Evolutionary conservation across 1,140 invertebrate genomes (phyloP), one percentile per base, ranked within the genome.

Genomic region (Heliconius himera): DNA sequence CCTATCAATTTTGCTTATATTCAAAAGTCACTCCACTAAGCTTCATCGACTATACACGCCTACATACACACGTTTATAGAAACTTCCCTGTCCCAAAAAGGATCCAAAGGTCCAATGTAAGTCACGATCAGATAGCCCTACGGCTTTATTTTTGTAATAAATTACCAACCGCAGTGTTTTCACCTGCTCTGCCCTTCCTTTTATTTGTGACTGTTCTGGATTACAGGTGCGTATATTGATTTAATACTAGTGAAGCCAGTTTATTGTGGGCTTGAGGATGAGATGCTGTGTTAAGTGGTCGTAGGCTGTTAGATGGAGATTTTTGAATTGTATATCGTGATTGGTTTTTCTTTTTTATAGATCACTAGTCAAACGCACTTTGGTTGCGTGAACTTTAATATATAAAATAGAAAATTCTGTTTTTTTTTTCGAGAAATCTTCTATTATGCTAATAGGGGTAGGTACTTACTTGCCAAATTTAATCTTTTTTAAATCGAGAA

Each of bases 131-230:
- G 83, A 84, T 80, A 81, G 81, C 81, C 79, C 76, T 73, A 72
- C 71, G 77, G 82, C 81, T 82, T 84, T 84, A 84, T 84, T 84
- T 84, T 84, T 81, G 83, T 82, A 84, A 84, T 84, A 84, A 84
- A 84, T 84, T 82, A 84, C 83, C 60, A 74, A 77, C 83, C 83
- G 79, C 79, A 82, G 77, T 79, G 77, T 82, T 80, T 80, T 79
- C 83, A 84, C 83, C 83, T 84, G 83, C 82, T 79, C 79, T 82
- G 81, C 82, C 81, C 70, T 83, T 83, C 80, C 81, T 41, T 82
- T 84, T 83, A 83, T 83, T 84, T 81, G 80, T 81, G 80, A 60
- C 70, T 76, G 54, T 70, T 81, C 51, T n/a, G 73, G 81, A 77
- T 80, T 80, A 84, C 82, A 84, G 82, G 77, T 84, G 82, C 29